Base-by-base conservation (phyloP, 2,888 invertebrate species). In the Ischnus inquisitorius region DNA sequence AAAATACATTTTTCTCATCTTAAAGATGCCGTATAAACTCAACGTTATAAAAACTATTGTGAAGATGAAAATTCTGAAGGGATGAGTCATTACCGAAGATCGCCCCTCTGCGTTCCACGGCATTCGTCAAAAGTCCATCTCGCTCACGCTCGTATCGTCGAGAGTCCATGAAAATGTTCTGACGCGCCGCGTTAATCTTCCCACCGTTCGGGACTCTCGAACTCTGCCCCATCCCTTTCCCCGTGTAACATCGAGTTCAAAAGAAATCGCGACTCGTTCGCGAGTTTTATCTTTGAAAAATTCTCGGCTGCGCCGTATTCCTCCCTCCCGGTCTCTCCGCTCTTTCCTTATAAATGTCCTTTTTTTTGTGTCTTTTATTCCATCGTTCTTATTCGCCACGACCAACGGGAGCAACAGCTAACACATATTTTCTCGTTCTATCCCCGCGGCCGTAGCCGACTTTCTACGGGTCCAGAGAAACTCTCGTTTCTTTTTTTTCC, bases 141-240 rank as follows among this genome's bases (percentile, higher is more conserved):
- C 60, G 43, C 65, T 64, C 57, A 43, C 34, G 16, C 25, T 41
- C 43, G 28, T 14, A 39, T 3, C 69, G 28, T n/a, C 22, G 69
- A 48, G 71, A 46, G 43, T 46, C 46, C 41, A 64, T 51, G 39
- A 2, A 60, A 39, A 60, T 39, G 64, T 48, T 54, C 62, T 46
- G 79, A 77, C 62, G 76, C 43, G 65, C 71, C 60, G 79, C 83
- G 83, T 83, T 83, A 83, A 83, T 83, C 83, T 83, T 80, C 77
- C 54, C 76, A 16, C 65, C 75, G 75, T 74, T 79, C 74, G 51
- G 19, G 57, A 68, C 19, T 22, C 41, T 57, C 39, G 16, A 19
- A 39, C 39, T 34, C 51, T 69, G 10, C 39, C 8, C 16, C 19
- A n/a, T 0, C 62, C 34, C 62, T 4, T 4, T 10, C 28, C 16